Base-by-base conservation (phyloP, 2,797 vertebrate species). In the Pagetopsis macropterus region DNA sequence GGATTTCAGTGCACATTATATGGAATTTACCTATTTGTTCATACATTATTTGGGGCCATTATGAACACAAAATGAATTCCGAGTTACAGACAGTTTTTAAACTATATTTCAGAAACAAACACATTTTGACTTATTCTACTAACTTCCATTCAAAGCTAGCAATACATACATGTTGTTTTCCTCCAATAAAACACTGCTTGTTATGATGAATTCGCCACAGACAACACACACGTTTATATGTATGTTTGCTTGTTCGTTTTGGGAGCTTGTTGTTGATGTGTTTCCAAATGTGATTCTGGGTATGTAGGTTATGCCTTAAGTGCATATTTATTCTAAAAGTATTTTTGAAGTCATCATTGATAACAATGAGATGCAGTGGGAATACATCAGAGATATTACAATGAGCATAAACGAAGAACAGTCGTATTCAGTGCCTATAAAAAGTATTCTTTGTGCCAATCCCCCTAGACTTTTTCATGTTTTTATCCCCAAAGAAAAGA, bases 301-400 rank as follows among this genome's bases (percentile, higher is more conserved):
- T 55, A 54, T 68, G 50, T 44, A 72, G 56, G 45, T 57, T 65
- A 46, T 65, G 68, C 72, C 67, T 55, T 21, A 68, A 73, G 46
- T 63, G 58, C 9, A 9, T 79, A 23, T 69, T 77, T 55, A 72
- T 74, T 82, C 60, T 58, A 60, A 81, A 76, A 75, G 33, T 65
- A 72, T 17, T 63, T 78, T 78, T 82, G 44, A 84, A 84, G 69
- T 70, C 31, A 21, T 78, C 72, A 76, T 72, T 58, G 76, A 72
- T 78, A 84, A 73, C 79, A 58, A 82, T 6, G 61, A 62, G 58
- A 72, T 64, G 72, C 75, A 75, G 51, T 43, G 77, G 75, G 81
- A 89, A 87, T 85, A 69, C 64, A 79, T 86, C 81, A 69, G 80
- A 85, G 78, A 79, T 61, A 82, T 84, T 81, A 72, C 83, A 82